Percentiles rank a stretch among this genome's conserved stretches.
phyloP scores from a whole-genome alignment of 2,113 vertebrate genomes.

The Prietella phreatophila region DNA sequence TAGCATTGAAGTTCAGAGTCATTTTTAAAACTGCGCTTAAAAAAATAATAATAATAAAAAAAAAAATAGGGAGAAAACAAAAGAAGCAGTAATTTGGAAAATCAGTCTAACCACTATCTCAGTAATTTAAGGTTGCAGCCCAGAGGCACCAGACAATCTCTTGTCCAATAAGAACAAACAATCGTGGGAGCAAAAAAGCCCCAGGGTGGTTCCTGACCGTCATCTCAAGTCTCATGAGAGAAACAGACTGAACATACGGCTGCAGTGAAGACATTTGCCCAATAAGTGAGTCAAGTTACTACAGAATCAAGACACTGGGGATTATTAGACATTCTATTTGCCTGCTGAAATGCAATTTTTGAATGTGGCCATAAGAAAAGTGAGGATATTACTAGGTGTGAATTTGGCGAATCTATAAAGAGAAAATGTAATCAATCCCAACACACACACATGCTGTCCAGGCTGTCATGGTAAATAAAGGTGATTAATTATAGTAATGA shows the following conservation, averaged over 20 bases:
- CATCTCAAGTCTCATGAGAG: neutral
- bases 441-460: neutral
- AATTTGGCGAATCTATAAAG: neutral
- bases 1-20: neutral
- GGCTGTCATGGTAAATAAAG: too few species aligned
- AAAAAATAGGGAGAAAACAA: too few species aligned
- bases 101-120: neutral
- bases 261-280: neutral
- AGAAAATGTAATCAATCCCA: neutral
- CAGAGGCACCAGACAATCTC: neutral
- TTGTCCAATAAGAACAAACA: neutral
- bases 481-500: neutral
- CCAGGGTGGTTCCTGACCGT: neutral
- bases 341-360: neutral
- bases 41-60: too few species aligned
- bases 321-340: neutral
- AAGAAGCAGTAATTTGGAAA: neutral
- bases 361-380: neutral
- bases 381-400: neutral
- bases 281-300: neutral
- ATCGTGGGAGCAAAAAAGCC: neutral
- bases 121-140: neutral
- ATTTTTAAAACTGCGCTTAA: neutral
- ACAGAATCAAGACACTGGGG: neutral
- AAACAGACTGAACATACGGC: neutral